Conservation (phyloP, 2,797 vertebrate species). For the Sebastes hubbsi region DNA sequence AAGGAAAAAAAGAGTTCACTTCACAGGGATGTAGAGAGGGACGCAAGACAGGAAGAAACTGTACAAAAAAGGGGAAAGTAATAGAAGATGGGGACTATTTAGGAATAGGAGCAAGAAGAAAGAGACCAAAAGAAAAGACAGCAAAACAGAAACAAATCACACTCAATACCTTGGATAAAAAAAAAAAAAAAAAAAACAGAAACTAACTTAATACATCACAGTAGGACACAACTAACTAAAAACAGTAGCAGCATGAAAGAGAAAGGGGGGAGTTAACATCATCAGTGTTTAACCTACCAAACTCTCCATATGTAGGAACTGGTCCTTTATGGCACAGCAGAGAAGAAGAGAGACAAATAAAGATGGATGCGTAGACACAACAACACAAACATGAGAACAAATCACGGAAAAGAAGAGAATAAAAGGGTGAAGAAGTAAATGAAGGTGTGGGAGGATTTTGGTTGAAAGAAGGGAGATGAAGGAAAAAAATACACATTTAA, state of each 20-base stretch:
- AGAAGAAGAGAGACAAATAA: slow-evolving; percentile 25
- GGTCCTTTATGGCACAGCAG: slow-evolving; percentile 79
- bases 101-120: neutral
- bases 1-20: neutral
- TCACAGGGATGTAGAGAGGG: neutral
- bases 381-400: neutral
- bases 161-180: neutral
- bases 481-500: neutral
- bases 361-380: slow-evolving; percentile 27
- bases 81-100: neutral
- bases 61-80: neutral
- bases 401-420: neutral
- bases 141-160: neutral
- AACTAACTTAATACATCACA: neutral
- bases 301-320: slow-evolving; percentile 79
- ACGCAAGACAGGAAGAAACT: neutral
- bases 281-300: slow-evolving; percentile 77
- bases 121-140: neutral
- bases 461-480: no score
- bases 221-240: neutral
- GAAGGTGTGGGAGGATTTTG: neutral
- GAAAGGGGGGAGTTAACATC: neutral
- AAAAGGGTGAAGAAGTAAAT: neutral
- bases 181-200: neutral
- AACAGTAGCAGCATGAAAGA: neutral